Evolutionary conservation across 2,797 vertebrate genomes (phyloP).

Genomic region (Momotus momota): DNA sequence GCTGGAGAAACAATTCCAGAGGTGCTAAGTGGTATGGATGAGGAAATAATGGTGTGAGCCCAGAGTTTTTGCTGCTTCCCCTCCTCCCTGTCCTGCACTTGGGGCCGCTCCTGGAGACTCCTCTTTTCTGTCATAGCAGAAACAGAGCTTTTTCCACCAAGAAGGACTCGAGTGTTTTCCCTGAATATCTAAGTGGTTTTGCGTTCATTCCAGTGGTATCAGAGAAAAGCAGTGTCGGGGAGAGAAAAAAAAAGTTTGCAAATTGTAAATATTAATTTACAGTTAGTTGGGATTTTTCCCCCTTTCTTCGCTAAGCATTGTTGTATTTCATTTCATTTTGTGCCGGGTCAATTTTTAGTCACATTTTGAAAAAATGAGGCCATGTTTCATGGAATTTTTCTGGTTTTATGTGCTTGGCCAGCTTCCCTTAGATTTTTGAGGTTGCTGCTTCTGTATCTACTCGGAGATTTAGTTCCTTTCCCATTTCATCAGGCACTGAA

Average conservation of each 20-base stretch:
- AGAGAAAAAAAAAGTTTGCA: neutral
- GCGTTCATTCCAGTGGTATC: neutral
- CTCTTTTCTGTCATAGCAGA: neutral
- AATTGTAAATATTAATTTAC: neutral
- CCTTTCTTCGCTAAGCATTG: neutral
- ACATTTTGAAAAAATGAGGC: neutral
- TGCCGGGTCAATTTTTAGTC: neutral
- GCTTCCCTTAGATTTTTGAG: slow-evolving; percentile 8
- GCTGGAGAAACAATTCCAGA: neutral
- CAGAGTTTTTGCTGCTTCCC: neutral
- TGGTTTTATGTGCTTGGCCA: neutral
- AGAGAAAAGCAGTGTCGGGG: neutral
- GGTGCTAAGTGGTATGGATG: neutral
- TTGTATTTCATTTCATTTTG: neutral
- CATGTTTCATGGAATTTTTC: neutral
- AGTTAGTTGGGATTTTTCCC: neutral
- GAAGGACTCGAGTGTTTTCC: neutral
- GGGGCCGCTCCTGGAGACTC: neutral
- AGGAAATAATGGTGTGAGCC: neutral
- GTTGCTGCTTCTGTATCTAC: neutral
- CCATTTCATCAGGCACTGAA: neutral
- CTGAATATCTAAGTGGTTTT: neutral
- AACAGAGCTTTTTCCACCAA: neutral
- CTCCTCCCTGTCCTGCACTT: neutral
- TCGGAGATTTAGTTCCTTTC: neutral